A percentile compares a stretch with the other conserved stretches of the same genome.
These are phyloP conservation scores for Listrodromus nycthemerus DNA, from an alignment of 2,888 invertebrate genomes.

Conservation along the genomic window DNA sequence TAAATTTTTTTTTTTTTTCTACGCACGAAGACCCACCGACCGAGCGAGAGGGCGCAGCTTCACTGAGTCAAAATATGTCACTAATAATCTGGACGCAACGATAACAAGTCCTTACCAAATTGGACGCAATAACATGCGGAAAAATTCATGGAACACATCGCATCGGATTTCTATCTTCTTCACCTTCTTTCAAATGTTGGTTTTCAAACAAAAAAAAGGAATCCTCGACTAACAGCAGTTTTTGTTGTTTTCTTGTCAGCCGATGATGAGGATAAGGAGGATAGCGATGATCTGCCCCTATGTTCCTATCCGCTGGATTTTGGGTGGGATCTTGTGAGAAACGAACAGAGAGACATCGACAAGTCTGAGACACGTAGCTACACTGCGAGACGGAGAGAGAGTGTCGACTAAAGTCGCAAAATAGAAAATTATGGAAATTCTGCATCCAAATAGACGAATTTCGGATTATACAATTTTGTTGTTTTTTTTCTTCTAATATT, in stretches of 20 bases:
- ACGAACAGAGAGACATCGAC: conserved; percentile 33
- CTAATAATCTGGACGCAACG: background rate
- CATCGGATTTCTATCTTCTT: background rate
- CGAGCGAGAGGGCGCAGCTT: background rate
- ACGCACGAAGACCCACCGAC: conserved; percentile 2
- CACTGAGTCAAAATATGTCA: background rate
- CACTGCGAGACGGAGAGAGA: conserved; percentile 8
- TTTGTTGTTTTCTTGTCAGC: conserved; percentile 57
- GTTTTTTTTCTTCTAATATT: no score
- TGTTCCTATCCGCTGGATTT: conserved; percentile 11
- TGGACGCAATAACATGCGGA: conserved; percentile 1
- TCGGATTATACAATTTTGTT: no score
- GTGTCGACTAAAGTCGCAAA: background rate
- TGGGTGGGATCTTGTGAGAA: conserved; percentile 25
- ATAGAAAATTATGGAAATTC: background rate
- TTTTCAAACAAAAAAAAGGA: background rate
- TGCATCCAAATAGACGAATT: background rate
- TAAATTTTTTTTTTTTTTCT: background rate
- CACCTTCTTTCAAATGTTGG: conserved; percentile 14
- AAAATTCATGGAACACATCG: background rate
- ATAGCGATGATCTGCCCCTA: conserved; percentile 18
- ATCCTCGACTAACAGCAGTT: conserved; percentile 37
- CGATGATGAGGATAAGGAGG: conserved; percentile 39
- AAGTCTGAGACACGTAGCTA: background rate
- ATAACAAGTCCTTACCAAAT: background rate